Evolutionary conservation across 2,113 vertebrate genomes (phyloP).

Genomic region (Eurystomus gularis): DNA sequence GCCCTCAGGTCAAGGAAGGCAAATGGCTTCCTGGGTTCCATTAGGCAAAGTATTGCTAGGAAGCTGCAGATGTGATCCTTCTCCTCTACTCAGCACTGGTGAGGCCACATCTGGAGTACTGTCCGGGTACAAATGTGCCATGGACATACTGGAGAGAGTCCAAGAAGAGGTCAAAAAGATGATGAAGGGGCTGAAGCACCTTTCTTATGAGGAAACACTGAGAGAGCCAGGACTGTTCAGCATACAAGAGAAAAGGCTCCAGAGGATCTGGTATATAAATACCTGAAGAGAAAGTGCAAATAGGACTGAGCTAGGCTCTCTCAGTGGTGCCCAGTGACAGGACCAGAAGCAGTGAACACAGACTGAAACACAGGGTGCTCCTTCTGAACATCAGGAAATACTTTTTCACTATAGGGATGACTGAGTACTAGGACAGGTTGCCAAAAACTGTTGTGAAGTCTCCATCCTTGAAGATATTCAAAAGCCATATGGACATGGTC

Average conservation of each 20-base stretch:
- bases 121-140: neutral
- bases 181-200: neutral
- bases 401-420: neutral
- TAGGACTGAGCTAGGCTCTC: rapidly evolving
- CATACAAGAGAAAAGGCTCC: neutral
- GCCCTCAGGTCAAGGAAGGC: neutral
- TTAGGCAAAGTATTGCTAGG: neutral
- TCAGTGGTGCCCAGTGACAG: neutral
- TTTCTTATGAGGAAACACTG: neutral
- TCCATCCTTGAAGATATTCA: neutral
- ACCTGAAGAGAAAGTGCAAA: neutral
- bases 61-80: neutral
- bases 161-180: neutral
- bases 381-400: neutral
- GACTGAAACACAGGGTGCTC: neutral
- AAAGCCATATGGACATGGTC: too few species aligned
- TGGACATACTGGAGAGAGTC: neutral
- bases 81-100: rapidly evolving
- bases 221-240: neutral
- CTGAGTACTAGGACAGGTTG: neutral
- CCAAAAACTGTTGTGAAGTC: neutral
- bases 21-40: neutral
- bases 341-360: neutral
- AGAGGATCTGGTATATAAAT: rapidly evolving
- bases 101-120: neutral